Conservation (phyloP, 2,113 vertebrate genomes). For the Tapirus terrestris region DNA sequence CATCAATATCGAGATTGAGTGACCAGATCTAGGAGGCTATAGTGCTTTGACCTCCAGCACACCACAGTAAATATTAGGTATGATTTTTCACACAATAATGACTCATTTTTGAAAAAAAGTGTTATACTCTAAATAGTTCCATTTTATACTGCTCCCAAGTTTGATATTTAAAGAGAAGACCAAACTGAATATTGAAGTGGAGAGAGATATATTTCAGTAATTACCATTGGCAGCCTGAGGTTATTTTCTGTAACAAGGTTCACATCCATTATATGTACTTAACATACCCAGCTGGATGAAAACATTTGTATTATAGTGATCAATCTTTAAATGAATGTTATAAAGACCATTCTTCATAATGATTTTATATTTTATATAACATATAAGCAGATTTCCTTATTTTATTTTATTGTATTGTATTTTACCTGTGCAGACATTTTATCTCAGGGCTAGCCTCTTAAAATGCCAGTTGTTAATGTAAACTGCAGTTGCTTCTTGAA, state of each 20-base stretch:
- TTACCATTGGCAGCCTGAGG: background rate
- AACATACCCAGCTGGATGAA: background rate
- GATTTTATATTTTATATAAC: constrained; percentile 6
- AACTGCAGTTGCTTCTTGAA: background rate
- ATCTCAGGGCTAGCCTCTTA: background rate
- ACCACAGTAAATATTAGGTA: background rate
- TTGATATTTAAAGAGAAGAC: background rate
- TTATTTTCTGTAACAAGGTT: background rate
- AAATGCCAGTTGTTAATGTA: background rate
- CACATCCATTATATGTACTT: background rate
- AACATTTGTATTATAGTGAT: background rate
- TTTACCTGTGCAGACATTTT: background rate
- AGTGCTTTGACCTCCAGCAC: background rate
- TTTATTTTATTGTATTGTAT: background rate
- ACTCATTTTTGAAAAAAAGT: background rate
- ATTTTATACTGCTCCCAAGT: background rate
- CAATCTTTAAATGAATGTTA: background rate
- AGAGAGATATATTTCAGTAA: background rate
- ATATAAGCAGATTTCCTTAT: background rate
- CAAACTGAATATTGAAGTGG: background rate
- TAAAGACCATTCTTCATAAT: background rate
- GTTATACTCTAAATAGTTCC: too few relatives aligned
- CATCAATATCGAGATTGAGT: background rate
- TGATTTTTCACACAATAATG: background rate
- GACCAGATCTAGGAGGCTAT: background rate